Conservation (phyloP, 1,140 invertebrate genomes). For the Apis florea region DNA sequence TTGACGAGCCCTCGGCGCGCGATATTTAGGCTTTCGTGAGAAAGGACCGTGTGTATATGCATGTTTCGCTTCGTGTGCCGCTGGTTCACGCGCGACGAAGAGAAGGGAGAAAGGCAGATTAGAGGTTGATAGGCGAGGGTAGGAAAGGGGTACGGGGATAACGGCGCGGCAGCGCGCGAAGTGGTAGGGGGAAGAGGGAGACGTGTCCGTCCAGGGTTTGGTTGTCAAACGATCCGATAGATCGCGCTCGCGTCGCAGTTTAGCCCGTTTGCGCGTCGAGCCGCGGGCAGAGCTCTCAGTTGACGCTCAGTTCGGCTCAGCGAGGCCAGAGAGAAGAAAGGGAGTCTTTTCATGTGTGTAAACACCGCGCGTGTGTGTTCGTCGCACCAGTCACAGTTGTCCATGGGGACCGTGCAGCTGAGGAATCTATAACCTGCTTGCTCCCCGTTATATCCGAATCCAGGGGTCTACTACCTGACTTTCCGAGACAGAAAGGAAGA, state of each 20-base stretch:
- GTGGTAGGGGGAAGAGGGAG: constrained; percentile 57
- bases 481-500: background rate
- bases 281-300: constrained; percentile 77
- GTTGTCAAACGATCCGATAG: constrained; percentile 74
- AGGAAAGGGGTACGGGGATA: constrained; percentile 35
- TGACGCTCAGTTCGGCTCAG: constrained; percentile 80
- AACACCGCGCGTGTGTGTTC: constrained; percentile 65
- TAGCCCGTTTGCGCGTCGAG: constrained; percentile 71
- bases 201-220: constrained; percentile 57
- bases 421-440: background rate
- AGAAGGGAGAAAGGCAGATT: constrained; percentile 54
- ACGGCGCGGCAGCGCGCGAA: constrained; percentile 51
- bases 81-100: background rate
- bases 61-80: background rate
- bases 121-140: constrained; percentile 38
- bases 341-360: constrained; percentile 71
- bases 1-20: too few relatives aligned
- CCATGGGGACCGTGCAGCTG: constrained; percentile 1
- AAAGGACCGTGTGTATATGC: background rate
- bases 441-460: background rate
- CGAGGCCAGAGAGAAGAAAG: constrained; percentile 78
- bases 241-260: constrained; percentile 74
- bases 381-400: background rate
- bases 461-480: constrained; percentile 53
- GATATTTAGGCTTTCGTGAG: constrained; percentile 18